These are phyloP conservation scores for Mamestra configurata DNA, from an alignment of 1,140 invertebrate genomes.

Conservation along the genomic window DNA sequence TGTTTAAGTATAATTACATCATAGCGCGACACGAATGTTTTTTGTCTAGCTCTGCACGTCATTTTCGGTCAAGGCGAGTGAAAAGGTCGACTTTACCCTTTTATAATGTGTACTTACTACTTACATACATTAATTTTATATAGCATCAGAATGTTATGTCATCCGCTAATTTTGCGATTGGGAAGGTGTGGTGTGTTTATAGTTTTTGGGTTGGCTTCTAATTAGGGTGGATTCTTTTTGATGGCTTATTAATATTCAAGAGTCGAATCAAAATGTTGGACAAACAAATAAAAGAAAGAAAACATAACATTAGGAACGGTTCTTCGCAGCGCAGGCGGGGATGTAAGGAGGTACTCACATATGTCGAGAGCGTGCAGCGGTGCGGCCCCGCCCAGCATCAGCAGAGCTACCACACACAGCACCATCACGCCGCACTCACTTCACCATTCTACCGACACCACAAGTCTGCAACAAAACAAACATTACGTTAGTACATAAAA, in stretches of 20 bases:
- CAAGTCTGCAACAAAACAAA: constrained; percentile 65
- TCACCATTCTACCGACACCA: constrained; percentile 74
- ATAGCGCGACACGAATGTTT: constrained; percentile 36
- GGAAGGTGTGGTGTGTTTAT: constrained; percentile 30
- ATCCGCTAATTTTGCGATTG: constrained; percentile 18
- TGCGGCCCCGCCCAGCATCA: constrained; percentile 66
- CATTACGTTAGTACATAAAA: not conserved
- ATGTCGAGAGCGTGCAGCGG: constrained; percentile 72
- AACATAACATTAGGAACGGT: no score
- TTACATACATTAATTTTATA: constrained; percentile 26
- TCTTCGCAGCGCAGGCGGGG: not conserved
- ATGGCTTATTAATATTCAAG: constrained; percentile 27
- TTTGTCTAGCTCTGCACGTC: constrained; percentile 40
- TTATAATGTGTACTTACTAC: constrained; percentile 3
- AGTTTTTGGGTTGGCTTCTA: not conserved
- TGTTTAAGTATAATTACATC: constrained; percentile 35
- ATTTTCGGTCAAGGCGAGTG: constrained; percentile 43
- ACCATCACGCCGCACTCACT: constrained; percentile 80
- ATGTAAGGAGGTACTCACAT: constrained; percentile 69
- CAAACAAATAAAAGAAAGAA: not conserved
- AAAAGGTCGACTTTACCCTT: constrained; percentile 33
- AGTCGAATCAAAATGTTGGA: not conserved
- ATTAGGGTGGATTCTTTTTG: not conserved
- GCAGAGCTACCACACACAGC: constrained; percentile 71
- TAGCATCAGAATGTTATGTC: constrained; percentile 12